Conservation (phyloP, 1,140 invertebrate species). For the Anastrepha ludens region DNA sequence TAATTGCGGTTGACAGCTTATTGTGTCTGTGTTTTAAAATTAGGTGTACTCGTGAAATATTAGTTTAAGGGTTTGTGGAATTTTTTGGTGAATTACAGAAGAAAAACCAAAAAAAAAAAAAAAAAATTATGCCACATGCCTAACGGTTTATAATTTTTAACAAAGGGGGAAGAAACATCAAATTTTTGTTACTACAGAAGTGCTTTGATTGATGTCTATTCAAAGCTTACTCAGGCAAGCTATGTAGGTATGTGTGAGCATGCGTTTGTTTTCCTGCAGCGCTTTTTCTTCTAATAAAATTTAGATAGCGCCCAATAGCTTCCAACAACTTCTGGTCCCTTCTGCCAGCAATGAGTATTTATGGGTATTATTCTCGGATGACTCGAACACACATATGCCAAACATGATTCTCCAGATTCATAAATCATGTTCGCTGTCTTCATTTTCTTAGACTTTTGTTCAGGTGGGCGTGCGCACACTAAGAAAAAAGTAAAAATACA, state of each 20-base stretch:
- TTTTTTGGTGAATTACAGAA: background rate
- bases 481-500: background rate
- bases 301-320: conserved; percentile 6
- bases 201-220: conserved; percentile 30
- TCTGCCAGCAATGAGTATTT: conserved; percentile 43
- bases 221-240: background rate
- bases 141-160: no score
- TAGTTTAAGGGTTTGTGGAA: background rate
- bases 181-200: background rate
- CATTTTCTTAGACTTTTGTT: conserved; percentile 54
- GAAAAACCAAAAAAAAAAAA: no score
- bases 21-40: conserved; percentile 29
- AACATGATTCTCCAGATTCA: conserved; percentile 53
- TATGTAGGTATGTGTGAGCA: background rate
- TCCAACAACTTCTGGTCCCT: background rate
- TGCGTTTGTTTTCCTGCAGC: background rate
- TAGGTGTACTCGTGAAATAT: conserved; percentile 45
- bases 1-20: conserved; percentile 50
- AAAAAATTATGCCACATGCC: background rate
- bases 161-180: background rate
- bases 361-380: conserved; percentile 41
- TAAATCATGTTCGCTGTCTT: conserved; percentile 60
- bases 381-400: conserved; percentile 47
- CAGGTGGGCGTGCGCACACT: conserved; percentile 56
- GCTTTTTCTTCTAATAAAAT: background rate